These are phyloP conservation scores for Plectropomus leopardus DNA, from an alignment of 2,113 vertebrate species.

Conservation along the genomic window DNA sequence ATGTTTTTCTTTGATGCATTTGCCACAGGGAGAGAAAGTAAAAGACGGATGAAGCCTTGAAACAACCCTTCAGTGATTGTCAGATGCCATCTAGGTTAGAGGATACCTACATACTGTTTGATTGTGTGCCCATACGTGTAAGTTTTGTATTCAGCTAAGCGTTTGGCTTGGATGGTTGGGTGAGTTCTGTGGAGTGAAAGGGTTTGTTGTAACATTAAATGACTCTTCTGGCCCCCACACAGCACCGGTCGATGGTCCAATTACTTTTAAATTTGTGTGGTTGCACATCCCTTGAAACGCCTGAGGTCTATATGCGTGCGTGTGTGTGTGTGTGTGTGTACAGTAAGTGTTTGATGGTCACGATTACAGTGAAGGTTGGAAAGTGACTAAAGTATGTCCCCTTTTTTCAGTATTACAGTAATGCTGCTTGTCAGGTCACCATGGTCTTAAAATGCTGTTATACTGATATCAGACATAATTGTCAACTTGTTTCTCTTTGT, in stretches of 20 bases:
- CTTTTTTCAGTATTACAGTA: neutral
- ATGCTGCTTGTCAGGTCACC: slow-evolving; percentile 1
- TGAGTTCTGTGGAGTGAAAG: slow-evolving; percentile 20
- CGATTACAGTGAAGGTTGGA: neutral
- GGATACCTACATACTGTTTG: slow-evolving; percentile 27
- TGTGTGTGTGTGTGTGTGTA: neutral
- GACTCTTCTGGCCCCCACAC: slow-evolving; percentile 45
- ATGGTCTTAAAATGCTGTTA: neutral
- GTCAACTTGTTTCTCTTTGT: neutral
- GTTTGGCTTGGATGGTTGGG: neutral
- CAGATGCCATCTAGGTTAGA: slow-evolving; percentile 25
- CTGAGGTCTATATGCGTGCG: neutral
- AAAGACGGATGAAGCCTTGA: slow-evolving; percentile 35
- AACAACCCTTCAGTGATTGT: slow-evolving; percentile 2
- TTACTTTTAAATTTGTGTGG: slow-evolving; percentile 65
- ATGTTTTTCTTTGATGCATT: slow-evolving; percentile 27
- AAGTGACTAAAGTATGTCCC: neutral
- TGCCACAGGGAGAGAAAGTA: slow-evolving; percentile 6
- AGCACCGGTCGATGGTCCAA: slow-evolving; percentile 51
- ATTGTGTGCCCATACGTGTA: neutral
- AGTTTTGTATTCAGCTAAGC: slow-evolving; percentile 6
- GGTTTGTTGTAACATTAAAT: slow-evolving; percentile 60
- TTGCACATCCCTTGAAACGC: slow-evolving; percentile 29
- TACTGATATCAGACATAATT: too few relatives aligned
- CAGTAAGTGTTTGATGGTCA: neutral